Evolutionary conservation across 2,888 invertebrate genomes (phyloP).

Genomic region (Punctoribates punctum): DNA sequence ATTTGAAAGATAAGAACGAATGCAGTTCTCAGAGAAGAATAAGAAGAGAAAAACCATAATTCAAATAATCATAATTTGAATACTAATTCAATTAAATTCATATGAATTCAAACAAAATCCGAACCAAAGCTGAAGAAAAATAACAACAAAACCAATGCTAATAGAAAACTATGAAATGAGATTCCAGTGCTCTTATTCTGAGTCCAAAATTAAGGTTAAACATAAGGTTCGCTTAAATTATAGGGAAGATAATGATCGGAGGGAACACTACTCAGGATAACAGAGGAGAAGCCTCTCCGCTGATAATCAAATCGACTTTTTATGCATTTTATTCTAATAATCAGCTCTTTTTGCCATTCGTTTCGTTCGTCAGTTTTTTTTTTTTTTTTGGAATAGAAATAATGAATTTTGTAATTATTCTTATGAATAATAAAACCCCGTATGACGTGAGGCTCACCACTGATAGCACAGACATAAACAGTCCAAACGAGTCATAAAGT

Average conservation of each 20-base stretch:
- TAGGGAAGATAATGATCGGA: constrained; percentile 9
- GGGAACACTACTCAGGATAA: not conserved
- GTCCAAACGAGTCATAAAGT: no score
- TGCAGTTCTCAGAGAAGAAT: not conserved
- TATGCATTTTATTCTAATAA: constrained; percentile 18
- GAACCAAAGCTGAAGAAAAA: not conserved
- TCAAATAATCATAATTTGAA: constrained; percentile 35
- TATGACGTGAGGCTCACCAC: not conserved
- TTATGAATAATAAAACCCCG: not conserved
- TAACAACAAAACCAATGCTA: not conserved
- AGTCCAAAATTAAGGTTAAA: constrained; percentile 23
- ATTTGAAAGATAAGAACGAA: no score
- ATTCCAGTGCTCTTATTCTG: constrained; percentile 22
- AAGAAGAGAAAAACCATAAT: not conserved
- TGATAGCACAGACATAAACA: no score
- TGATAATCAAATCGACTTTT: not conserved
- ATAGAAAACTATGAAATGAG: not conserved
- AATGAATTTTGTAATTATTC: not conserved
- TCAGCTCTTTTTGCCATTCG: no score
- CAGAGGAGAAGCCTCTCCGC: not conserved
- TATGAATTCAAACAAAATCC: not conserved
- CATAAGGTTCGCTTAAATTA: constrained; percentile 10
- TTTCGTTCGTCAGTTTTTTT: not conserved
- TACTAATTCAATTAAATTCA: constrained; percentile 20
- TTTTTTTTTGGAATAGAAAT: not conserved